These are phyloP conservation scores for Halcyon senegalensis DNA, from an alignment of 2,113 vertebrate species.

Conservation along the genomic window DNA sequence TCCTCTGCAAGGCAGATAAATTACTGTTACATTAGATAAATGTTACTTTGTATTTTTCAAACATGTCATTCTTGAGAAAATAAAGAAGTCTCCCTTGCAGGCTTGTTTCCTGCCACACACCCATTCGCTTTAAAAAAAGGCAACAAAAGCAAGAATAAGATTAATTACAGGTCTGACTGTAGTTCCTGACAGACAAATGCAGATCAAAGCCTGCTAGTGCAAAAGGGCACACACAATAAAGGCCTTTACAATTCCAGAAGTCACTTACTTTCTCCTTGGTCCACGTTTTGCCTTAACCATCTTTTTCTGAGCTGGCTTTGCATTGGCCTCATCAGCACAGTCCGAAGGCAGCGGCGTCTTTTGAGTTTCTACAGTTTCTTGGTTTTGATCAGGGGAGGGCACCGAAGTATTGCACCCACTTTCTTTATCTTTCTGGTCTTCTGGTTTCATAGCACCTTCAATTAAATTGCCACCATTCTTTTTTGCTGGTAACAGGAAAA, in stretches of 20 bases:
- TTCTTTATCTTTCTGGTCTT: constrained; percentile 76
- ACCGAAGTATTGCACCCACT: constrained; percentile 55
- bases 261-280: constrained; percentile 82
- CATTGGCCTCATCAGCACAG: constrained; percentile 16
- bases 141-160: not conserved
- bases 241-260: not conserved
- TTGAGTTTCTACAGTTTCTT: constrained; percentile 68
- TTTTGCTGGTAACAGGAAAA: constrained; percentile 69
- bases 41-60: not conserved
- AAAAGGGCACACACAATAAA: not conserved
- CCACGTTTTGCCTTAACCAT: constrained; percentile 76
- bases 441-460: constrained; percentile 71
- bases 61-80: not conserved
- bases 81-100: not conserved
- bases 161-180: not conserved
- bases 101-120: not conserved
- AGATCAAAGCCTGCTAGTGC: not conserved
- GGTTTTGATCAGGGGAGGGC: constrained; percentile 72
- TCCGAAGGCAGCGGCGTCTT: constrained; percentile 49
- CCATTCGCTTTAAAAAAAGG: not conserved
- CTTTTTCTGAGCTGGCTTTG: constrained; percentile 73
- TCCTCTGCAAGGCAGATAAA: not conserved
- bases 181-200: not conserved
- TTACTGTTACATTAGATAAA: too few species aligned
- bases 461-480: constrained; percentile 59